These are phyloP conservation scores for Melipona bicolor DNA, from an alignment of 2,888 invertebrate genomes.

Conservation along the genomic window DNA sequence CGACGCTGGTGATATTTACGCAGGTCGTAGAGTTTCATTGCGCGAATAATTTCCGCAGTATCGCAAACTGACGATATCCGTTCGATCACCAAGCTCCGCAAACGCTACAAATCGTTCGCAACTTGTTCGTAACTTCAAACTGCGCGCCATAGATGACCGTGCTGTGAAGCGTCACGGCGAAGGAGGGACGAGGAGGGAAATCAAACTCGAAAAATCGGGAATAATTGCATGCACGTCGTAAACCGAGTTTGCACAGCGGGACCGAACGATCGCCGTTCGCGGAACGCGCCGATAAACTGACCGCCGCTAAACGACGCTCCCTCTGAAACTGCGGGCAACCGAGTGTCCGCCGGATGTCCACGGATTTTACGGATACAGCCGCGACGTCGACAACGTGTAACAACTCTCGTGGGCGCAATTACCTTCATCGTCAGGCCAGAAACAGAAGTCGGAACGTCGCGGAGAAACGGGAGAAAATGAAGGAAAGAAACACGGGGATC, in stretches of 20 bases:
- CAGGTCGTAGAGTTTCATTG: background rate
- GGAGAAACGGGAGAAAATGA: background rate
- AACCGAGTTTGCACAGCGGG: background rate
- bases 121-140: background rate
- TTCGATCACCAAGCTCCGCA: no score
- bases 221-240: constrained; percentile 12
- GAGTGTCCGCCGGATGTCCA: background rate
- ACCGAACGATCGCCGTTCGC: background rate
- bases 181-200: background rate
- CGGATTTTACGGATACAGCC: background rate
- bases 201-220: background rate
- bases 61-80: background rate
- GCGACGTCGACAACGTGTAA: constrained; percentile 1
- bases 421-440: background rate
- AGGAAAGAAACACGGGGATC: constrained; percentile 23
- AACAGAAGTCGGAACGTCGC: background rate
- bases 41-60: background rate
- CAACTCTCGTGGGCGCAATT: constrained; percentile 7
- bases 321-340: background rate
- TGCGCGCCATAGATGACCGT: background rate
- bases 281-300: constrained; percentile 8
- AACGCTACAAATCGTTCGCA: no score
- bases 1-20: background rate
- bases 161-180: no score
- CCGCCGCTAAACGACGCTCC: no score